Conservation (phyloP, 2,113 vertebrate species). For the Bettongia penicillata region DNA sequence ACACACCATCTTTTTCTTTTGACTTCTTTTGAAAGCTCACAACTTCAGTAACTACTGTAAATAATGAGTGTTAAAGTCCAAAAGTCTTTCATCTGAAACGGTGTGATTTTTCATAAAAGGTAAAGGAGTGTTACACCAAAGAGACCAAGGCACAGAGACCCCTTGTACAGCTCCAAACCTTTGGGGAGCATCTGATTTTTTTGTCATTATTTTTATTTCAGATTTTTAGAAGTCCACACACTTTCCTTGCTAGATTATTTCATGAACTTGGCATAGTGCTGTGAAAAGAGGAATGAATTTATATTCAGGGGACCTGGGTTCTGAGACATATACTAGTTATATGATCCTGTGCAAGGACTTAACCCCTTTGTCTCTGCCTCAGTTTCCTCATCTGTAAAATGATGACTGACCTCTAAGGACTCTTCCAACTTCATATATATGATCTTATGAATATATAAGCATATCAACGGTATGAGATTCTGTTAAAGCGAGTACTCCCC, state of each 20-base stretch:
- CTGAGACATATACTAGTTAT: neutral
- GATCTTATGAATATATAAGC: neutral
- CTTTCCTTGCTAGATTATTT: neutral
- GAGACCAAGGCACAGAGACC: neutral
- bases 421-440: neutral
- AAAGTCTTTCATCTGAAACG: conserved; percentile 16
- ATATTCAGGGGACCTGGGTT: neutral
- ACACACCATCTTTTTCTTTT: neutral
- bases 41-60: conserved; percentile 27
- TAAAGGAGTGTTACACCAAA: neutral
- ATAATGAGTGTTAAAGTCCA: neutral
- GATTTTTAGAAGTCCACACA: conserved; percentile 13
- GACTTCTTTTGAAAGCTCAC: neutral
- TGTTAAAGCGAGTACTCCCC: neutral
- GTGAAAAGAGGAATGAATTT: neutral
- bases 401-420: neutral
- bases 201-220: conserved; percentile 41
- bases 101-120: conserved; percentile 16
- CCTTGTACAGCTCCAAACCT: neutral
- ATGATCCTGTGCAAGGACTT: neutral
- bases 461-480: neutral
- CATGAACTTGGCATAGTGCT: conserved; percentile 37
- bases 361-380: neutral
- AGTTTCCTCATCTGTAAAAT: neutral
- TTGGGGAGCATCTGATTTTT: conserved; percentile 24